A percentile compares a stretch with the other conserved stretches of the same genome.
Evolutionary conservation across 2,797 vertebrate species (phyloP).

Genomic region (Onychomys torridus): DNA sequence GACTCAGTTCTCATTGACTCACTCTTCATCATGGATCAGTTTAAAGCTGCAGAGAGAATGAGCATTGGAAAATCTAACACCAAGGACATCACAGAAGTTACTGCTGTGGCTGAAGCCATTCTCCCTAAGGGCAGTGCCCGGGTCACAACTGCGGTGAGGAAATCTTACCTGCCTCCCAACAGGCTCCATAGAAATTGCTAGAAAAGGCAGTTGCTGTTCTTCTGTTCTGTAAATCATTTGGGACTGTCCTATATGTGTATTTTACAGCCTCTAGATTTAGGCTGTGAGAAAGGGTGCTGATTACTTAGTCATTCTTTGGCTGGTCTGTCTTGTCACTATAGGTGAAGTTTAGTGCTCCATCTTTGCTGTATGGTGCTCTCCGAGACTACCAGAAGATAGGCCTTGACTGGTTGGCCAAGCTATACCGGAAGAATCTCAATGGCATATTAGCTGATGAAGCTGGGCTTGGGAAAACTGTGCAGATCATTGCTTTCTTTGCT

Average conservation of each 20-base stretch:
- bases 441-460: conserved; percentile 95
- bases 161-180: rapidly evolving
- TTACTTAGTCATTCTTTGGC: neutral
- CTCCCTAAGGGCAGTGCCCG: conserved; percentile 93
- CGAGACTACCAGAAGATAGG: conserved; percentile 94
- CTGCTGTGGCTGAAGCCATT: conserved; percentile 91
- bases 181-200: neutral
- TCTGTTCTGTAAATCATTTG: neutral
- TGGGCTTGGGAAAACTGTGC: conserved; percentile 94
- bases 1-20: conserved; percentile 91
- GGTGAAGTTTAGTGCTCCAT: conserved; percentile 78
- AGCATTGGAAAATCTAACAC: conserved; percentile 85
- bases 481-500: conserved; percentile 94
- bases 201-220: neutral
- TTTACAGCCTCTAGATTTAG: neutral
- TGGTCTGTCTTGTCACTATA: conserved; percentile 54
- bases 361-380: conserved; percentile 90
- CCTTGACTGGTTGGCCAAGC: conserved; percentile 93
- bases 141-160: conserved; percentile 81
- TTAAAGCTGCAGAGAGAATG: conserved; percentile 89
- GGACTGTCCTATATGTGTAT: neutral
- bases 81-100: conserved; percentile 92
- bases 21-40: conserved; percentile 92
- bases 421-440: conserved; percentile 92
- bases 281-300: neutral